These are phyloP conservation scores for Nemurella pictetii DNA, from an alignment of 2,888 invertebrate genomes.

Conservation along the genomic window DNA sequence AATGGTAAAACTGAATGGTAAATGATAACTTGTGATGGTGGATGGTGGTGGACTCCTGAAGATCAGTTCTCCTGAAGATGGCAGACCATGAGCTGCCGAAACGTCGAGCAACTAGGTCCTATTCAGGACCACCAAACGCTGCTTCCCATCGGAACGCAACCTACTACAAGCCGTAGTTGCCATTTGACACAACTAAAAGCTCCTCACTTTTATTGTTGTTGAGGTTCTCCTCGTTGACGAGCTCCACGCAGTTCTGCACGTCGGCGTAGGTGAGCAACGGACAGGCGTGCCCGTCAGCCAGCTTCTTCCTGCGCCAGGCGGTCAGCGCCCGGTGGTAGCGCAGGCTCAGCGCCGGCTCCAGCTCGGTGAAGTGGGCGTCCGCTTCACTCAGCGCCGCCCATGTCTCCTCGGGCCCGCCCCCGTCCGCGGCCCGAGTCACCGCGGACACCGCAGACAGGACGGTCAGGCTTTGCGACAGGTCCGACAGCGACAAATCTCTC, in stretches of 20 bases:
- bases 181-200: too few relatives aligned
- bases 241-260: slow-evolving; percentile 66
- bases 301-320: slow-evolving; percentile 57
- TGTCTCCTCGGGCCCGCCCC: slow-evolving; percentile 60
- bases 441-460: slow-evolving; percentile 64
- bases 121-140: too few relatives aligned
- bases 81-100: too few relatives aligned
- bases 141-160: too few relatives aligned
- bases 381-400: slow-evolving; percentile 59
- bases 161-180: too few relatives aligned
- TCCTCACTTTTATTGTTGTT: slow-evolving; percentile 54
- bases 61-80: too few relatives aligned
- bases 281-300: slow-evolving; percentile 55
- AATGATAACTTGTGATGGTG: too few relatives aligned
- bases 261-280: slow-evolving; percentile 67
- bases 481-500: slow-evolving; percentile 50
- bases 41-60: too few relatives aligned
- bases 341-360: slow-evolving; percentile 59
- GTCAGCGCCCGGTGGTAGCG: slow-evolving; percentile 58
- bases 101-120: too few relatives aligned
- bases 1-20: too few relatives aligned
- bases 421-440: slow-evolving; percentile 66
- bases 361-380: slow-evolving; percentile 53
- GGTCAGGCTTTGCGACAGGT: slow-evolving; percentile 63
- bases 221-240: slow-evolving; percentile 66